phyloP scores from a whole-genome alignment of 2,113 vertebrate species.

The Pseudopodoces humilis region DNA sequence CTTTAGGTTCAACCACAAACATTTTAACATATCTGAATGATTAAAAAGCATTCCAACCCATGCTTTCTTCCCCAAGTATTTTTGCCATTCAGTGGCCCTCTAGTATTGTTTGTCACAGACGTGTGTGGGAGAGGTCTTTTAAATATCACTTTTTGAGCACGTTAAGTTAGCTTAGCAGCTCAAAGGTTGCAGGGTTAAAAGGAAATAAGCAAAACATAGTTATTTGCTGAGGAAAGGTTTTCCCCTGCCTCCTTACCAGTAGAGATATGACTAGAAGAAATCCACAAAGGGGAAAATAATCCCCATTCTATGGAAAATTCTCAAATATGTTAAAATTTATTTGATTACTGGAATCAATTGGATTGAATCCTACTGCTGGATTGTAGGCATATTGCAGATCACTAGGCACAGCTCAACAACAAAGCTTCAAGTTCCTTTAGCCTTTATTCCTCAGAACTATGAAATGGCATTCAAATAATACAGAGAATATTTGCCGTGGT shows the following conservation, averaged over 20 bases:
- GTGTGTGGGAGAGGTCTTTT: neutral
- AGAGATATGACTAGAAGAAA: neutral
- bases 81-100: neutral
- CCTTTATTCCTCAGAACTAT: neutral
- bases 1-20: neutral
- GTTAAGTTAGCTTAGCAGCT: neutral
- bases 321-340: neutral
- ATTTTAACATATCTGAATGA: neutral
- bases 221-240: neutral
- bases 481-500: neutral
- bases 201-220: neutral
- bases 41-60: neutral
- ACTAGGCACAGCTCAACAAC: neutral
- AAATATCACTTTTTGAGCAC: neutral
- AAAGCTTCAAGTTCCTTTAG: neutral
- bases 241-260: neutral
- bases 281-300: neutral
- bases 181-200: neutral
- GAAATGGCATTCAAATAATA: neutral
- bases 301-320: neutral
- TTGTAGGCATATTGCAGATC: neutral
- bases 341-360: neutral
- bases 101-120: neutral
- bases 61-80: neutral
- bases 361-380: too few species aligned